Evolutionary conservation across 2,797 vertebrate species (phyloP), one percentile per base, ranked within the genome.

Genomic region (Fistularia tabacaria): DNA sequence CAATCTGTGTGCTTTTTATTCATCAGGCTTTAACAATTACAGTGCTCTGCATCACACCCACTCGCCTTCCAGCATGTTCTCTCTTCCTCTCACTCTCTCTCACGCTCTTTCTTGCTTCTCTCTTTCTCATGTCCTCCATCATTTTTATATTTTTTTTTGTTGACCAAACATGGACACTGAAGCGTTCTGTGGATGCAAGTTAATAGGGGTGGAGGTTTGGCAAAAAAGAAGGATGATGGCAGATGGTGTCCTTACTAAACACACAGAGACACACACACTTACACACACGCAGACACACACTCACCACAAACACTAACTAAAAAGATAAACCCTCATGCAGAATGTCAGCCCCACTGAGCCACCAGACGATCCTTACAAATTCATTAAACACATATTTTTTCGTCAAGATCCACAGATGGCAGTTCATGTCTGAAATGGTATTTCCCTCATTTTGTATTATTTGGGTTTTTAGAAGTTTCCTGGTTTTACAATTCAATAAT

Each of bases 221-320:
- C 81, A 79, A 68, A 54, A 62, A 62, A 60, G 58, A 68, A 74
- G 77, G 63, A 82, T 36, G 63, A 80, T 69, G 76, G 74, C 86
- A 88, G 86, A 87, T 87, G 86, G 86, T 66, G 70, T 77, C 66
- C 80, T 82, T 72, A 78, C 77, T 80, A 69, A 74, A 77, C 66
- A 64, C 66, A 68, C 72, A 66, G 51, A 71, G 62, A 65, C 58
- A 64, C 59, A 65, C 48, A 42, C 49, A 58, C 48, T 40, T 50
- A 46, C 59, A 59, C 51, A 56, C 50, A 54, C 43, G n/a, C 43
- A 54, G 56, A 62, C 59, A 65, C 42, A 39, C 48, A 59, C 44
- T 25, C 55, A 39, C 51, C 54, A 54, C 49, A 57, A 49, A 54
- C 61, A 69, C 15, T 54, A 36, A 67, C 57, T 47, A 46, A 59